Evolutionary conservation across 2,888 invertebrate species (phyloP), one percentile per base, ranked within the genome.

Genomic region (Periphyllus acericola): DNA sequence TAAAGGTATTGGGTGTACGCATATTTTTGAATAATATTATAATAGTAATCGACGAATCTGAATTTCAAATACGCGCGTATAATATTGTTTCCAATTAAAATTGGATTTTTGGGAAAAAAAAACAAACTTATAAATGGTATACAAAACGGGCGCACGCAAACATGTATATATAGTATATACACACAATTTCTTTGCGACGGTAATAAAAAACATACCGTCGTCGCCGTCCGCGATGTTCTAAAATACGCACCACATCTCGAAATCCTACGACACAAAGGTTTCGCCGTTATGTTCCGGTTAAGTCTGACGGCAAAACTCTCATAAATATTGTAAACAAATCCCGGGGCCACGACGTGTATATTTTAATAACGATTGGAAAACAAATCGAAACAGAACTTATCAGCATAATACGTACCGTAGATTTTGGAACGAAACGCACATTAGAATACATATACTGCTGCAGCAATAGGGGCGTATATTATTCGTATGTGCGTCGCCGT

Each of bases 11-110:
- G n/a, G n/a, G n/a, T 71, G 11, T 79, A 66, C 40, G 80, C 80
- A 80, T 66, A 36, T 80, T 66, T 36, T 79, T 80, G 66, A 80
- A 80, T 60, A 80, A 80, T 6, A 80, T 80, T 60, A 60, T 60
- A 80, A 80, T 80, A n/a, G n/a, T 66, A 80, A 80, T 80, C 60
- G 80, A 60, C 60, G n/a, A 80, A 79, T 79, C 79, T 79, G 34
- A 32, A 55, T 79, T 55, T 79, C 34, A 55, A 60, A 60, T 25
- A 60, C 25, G 29, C 11, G 66, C n/a, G 29, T 29, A n/a, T n/a
- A n/a, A n/a, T 66, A 71, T 32, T 71, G 3, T 29, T 29, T 68
- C 68, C n/a, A 60, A 60, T 60, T 60, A 60, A 60, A 46, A 46
- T 11, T 11, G 11, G 46, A 46, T 46, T 46, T 46, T 46, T 14